Percentiles rank a stretch among this genome's conserved stretches.
phyloP scores from a whole-genome alignment of 2,888 invertebrate species.

The Thereva unica region DNA sequence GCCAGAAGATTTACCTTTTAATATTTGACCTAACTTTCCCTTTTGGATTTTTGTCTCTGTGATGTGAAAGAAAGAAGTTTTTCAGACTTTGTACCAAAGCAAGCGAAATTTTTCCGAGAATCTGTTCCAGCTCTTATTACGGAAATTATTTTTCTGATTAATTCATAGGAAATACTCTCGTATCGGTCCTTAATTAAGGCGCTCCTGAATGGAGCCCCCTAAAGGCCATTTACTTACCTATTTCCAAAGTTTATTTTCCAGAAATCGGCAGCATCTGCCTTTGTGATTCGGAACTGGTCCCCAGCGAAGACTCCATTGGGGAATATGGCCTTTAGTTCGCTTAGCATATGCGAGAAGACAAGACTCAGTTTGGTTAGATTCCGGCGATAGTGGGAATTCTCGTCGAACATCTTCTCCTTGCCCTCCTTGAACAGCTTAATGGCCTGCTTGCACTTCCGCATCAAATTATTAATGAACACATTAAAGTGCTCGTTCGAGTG shows the following conservation, averaged over 20 bases:
- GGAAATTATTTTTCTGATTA: too few relatives aligned
- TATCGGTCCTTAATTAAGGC: too few relatives aligned
- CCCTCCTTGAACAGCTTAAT: constrained; percentile 98
- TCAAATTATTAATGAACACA: constrained; percentile 96
- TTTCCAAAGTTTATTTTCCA: constrained; percentile 96
- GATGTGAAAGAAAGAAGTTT: too few relatives aligned
- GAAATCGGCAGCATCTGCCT: constrained; percentile 98
- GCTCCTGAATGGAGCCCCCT: too few relatives aligned
- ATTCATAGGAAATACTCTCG: too few relatives aligned
- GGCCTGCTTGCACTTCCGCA: constrained; percentile 98
- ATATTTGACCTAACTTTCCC: too few relatives aligned
- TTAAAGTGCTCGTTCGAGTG: constrained; percentile 97
- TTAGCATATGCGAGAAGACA: constrained; percentile 99
- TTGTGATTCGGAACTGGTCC: constrained; percentile 97
- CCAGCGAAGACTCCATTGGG: constrained; percentile 95
- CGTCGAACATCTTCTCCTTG: constrained; percentile 98
- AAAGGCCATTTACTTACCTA: constrained; percentile 68
- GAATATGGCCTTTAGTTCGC: constrained; percentile 97
- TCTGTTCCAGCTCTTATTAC: too few relatives aligned
- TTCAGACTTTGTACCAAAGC: too few relatives aligned
- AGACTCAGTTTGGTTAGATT: constrained; percentile 97
- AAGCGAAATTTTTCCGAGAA: too few relatives aligned
- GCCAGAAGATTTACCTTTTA: too few relatives aligned
- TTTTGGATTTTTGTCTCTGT: too few relatives aligned
- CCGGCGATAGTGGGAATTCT: constrained; percentile 89